Conservation (phyloP, 64 coral and sea anemone genomes). For the Actinia equina region DNA sequence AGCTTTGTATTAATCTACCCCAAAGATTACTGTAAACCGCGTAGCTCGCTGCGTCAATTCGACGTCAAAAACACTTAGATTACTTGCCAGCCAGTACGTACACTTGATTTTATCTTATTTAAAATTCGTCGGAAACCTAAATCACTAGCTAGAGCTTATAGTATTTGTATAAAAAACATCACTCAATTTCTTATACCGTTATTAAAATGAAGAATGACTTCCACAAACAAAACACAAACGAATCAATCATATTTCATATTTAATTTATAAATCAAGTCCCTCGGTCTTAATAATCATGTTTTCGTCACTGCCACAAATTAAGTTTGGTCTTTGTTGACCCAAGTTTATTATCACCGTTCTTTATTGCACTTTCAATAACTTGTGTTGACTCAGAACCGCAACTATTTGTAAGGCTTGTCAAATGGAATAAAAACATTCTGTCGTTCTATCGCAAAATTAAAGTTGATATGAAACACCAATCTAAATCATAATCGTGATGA, state of each 20-base stretch:
- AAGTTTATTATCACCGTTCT: background rate
- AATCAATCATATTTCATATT: background rate
- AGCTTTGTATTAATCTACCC: too few species aligned
- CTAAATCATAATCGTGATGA: background rate
- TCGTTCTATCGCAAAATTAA: background rate
- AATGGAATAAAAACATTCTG: background rate
- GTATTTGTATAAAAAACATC: background rate
- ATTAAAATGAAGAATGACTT: conserved; percentile 4
- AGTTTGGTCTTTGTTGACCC: background rate
- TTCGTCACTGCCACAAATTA: background rate
- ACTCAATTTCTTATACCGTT: background rate
- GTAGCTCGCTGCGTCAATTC: too few species aligned
- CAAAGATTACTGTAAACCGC: too few species aligned
- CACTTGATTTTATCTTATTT: background rate
- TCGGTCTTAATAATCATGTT: background rate
- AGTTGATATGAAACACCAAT: background rate
- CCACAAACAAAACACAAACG: background rate
- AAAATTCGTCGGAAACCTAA: background rate
- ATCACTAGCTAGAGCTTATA: background rate
- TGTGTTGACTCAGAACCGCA: background rate
- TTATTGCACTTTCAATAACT: background rate
- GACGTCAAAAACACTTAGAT: too few species aligned
- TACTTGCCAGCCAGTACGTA: too few species aligned
- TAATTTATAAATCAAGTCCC: background rate
- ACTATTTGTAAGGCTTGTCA: background rate